Base-by-base conservation (phyloP, 2,113 vertebrate genomes). In the Mystacornis crossleyi region DNA sequence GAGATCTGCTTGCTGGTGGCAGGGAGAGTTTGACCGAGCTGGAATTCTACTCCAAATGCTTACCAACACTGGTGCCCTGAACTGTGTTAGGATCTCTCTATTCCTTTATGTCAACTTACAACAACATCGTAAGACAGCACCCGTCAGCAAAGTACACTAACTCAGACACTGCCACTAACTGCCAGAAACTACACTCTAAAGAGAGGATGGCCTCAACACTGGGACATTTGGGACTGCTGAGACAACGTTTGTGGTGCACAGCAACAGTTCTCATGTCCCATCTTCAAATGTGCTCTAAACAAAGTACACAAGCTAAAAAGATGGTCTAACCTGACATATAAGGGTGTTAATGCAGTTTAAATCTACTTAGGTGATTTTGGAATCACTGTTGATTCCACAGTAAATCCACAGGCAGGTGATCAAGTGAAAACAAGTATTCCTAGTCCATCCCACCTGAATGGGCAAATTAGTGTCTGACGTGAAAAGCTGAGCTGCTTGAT, bases 361-460 rank as follows among this genome's bases (percentile, higher is more conserved):
- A 73, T 90, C 90, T 74, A 48, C 38, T 87, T 14, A 74, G 40
- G 77, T 51, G 36, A 72, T 54, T 96, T 31, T 61, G 81, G 31
- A 65, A 61, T 40, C 36, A 34, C 29, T 34, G 33, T 16, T 42
- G 34, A 55, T 60, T 67, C 47, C 33, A 62, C 21, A 74, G n/a
- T 36, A 48, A 66, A 82, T 40, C 72, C 77, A 88, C 2, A 40
- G 31, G 71, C 26, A 93, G 53, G 34, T 34, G 81, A 88, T 45
- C 86, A 87, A 70, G 72, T 45, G 18, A 70, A 94, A 67, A 92
- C 33, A 95, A 92, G 47, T 23, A 92, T 28, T 96, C 42, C 50
- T 28, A 93, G 31, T 17, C 13, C 42, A 75, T 61, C 66, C 47
- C 38, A 93, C 20, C 21, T n/a, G 87, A 82, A 61, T 18, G 45